Evolutionary conservation across 2,113 vertebrate genomes (phyloP).

Genomic region (Prietella phreatophila): DNA sequence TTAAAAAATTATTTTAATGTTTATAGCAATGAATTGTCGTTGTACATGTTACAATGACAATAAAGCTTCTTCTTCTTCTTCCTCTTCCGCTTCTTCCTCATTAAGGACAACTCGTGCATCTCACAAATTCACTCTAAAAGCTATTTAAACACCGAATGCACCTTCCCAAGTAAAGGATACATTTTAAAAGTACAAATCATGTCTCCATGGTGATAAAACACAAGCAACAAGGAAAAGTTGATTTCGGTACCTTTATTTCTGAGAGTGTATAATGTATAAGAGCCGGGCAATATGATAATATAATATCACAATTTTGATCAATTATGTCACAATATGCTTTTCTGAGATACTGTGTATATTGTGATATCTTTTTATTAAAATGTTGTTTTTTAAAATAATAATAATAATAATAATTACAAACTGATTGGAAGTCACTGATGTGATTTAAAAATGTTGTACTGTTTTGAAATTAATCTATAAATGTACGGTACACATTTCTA

Average conservation of each 20-base stretch:
- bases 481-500: no score
- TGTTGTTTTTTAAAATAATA: neutral
- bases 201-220: neutral
- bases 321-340: neutral
- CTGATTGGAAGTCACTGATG: neutral
- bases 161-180: no score
- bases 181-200: neutral
- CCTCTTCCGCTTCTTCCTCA: neutral
- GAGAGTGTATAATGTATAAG: neutral
- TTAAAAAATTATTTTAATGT: no score
- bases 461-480: neutral
- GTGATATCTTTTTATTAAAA: neutral
- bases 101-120: neutral
- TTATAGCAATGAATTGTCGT: neutral
- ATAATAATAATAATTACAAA: no score
- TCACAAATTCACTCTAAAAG: neutral
- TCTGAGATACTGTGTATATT: neutral
- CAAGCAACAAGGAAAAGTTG: neutral
- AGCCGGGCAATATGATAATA: neutral
- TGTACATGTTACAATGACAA: no score
- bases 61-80: neutral
- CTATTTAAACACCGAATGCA: neutral
- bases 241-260: neutral
- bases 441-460: neutral
- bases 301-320: neutral